A percentile compares a stretch with the other conserved stretches of the same genome.
phyloP scores from a whole-genome alignment of 2,888 invertebrate genomes.

The Pandemis corylana region DNA sequence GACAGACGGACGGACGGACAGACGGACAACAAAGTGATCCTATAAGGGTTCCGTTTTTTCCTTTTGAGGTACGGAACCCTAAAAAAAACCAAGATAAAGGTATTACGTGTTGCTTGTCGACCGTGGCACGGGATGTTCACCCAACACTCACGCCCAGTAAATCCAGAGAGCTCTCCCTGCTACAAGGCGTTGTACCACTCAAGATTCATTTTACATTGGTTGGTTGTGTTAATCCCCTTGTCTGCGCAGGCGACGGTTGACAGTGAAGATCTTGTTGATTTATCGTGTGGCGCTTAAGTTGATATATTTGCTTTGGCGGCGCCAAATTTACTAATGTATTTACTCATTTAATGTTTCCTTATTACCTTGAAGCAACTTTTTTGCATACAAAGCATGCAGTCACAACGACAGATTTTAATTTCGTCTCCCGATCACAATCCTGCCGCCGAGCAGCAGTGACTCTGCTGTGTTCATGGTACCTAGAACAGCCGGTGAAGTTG shows the following conservation, averaged over 20 bases:
- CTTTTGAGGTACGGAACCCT: no score
- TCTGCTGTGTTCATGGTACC: no score
- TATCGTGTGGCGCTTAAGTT: conserved; percentile 40
- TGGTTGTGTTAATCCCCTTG: background rate
- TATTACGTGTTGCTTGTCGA: background rate
- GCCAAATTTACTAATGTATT: conserved; percentile 35
- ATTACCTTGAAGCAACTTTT: conserved; percentile 14
- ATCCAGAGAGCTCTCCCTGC: background rate
- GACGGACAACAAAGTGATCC: no score
- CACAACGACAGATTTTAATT: background rate
- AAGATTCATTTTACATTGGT: background rate
- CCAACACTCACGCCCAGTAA: background rate
- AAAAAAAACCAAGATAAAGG: background rate
- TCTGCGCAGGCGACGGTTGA: conserved; percentile 23
- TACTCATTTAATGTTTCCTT: conserved; percentile 23
- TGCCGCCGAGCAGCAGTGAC: no score
- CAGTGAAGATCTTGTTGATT: conserved; percentile 36
- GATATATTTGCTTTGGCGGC: conserved; percentile 38
- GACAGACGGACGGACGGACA: no score
- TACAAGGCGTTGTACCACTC: no score
- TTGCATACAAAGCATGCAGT: background rate
- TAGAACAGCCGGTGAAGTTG: no score
- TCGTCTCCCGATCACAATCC: no score
- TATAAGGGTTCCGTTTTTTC: no score
- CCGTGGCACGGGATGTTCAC: conserved; percentile 1